Base-by-base conservation (phyloP, 1,140 invertebrate species). In the Cydia splendana region DNA sequence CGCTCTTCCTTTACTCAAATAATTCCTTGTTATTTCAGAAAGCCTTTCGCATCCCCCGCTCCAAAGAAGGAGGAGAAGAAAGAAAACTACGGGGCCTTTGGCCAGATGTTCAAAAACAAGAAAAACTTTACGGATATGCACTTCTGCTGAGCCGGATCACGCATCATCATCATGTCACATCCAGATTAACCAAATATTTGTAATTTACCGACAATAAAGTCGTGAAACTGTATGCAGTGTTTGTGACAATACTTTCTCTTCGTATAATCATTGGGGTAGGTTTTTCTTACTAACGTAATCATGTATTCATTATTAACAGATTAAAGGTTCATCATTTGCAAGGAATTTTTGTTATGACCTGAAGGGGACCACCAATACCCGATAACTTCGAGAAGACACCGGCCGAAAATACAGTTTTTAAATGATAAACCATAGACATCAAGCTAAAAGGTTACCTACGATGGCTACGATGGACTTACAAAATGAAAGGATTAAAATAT, bases 81-180 rank as follows among this genome's bases (percentile, higher is more conserved):
- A 82, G 92, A 92, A 20, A 94, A 95, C 84, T 94, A 95, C 78
- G 95, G 94, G 53, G 92, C 95, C 69, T 96, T 96, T 96, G 96
- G 96, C 78, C 92, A 96, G 30, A 93, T 95, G 69, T 96, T 95
- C 89, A 96, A 96, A 91, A 95, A 96, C 92, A 96, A 95, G 84
- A 93, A 95, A 80, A 94, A 95, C 82, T 97, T 96, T 83, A 90
- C 94, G 20, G 94, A 95, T 78, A 95, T 96, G 95, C 96, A 97
- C 85, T 89, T 94, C 85, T 96, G 94, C 88, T 96, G 92, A 92
- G 81, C 83, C 84, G 85, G 84, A 80, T 78, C 86, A 84, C 77
- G 76, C 82, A 81, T 78, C 78, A 84, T 84, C 79, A 79, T 81
- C 81, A 81, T 67, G 77, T 84, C 85, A 82, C 76, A 76, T 78